Percentiles rank a stretch among this genome's conserved stretches.
Conservation (phyloP, 2,113 vertebrate genomes). For the Beaufortia kweichowensis region DNA sequence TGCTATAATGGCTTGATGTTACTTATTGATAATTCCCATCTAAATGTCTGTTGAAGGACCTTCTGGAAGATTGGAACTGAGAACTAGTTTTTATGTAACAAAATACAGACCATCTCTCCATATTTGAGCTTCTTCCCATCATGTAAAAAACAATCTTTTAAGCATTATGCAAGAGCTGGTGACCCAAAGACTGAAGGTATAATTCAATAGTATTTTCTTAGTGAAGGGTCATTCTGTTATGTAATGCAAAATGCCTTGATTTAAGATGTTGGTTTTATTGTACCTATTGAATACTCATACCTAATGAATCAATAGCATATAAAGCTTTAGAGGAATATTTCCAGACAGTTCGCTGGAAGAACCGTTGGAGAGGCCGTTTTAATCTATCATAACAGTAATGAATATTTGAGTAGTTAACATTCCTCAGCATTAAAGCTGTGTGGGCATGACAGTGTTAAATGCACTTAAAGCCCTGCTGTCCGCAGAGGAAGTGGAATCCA, state of each 20-base stretch:
- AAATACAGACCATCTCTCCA: slow-evolving; percentile 18
- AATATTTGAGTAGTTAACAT: slow-evolving; percentile 45
- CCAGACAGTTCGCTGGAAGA: background rate
- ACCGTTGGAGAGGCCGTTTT: slow-evolving; percentile 25
- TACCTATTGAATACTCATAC: background rate
- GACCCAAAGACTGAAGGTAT: background rate
- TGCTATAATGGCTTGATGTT: background rate
- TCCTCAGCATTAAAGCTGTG: slow-evolving; percentile 38
- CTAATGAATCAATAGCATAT: slow-evolving; percentile 15
- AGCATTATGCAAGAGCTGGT: background rate
- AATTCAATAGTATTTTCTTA: background rate
- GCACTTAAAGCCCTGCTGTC: slow-evolving; percentile 23
- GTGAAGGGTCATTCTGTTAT: background rate
- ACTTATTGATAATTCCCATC: background rate
- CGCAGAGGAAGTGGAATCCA: slow-evolving; percentile 16
- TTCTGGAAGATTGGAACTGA: slow-evolving; percentile 8
- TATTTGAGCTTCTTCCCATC: background rate
- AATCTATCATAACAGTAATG: slow-evolving; percentile 48
- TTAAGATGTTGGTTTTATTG: background rate
- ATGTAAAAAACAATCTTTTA: background rate
- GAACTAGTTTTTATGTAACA: background rate
- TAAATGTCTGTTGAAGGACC: background rate
- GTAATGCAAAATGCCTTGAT: slow-evolving; percentile 20
- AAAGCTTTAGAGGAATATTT: background rate
- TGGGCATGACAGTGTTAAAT: slow-evolving; percentile 38